Conservation (phyloP, 1,140 invertebrate genomes). For the Lucilia cuprina region DNA sequence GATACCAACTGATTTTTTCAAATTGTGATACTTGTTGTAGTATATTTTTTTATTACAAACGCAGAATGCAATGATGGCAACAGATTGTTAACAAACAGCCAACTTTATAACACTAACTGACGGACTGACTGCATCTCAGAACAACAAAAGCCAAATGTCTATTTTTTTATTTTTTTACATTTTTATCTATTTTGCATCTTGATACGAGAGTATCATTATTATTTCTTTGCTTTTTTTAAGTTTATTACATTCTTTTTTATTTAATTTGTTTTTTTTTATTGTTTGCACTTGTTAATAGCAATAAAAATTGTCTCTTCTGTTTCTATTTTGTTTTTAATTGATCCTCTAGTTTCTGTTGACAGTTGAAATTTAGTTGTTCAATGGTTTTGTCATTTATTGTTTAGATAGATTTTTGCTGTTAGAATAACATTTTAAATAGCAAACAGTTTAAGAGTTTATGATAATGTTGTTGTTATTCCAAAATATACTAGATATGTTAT, state of each 20-base stretch:
- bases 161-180: background rate
- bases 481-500: too few relatives aligned
- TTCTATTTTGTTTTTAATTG: background rate
- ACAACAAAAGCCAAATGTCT: background rate
- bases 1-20: background rate
- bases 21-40: background rate
- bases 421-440: too few relatives aligned
- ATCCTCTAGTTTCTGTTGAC: background rate
- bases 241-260: background rate
- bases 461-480: too few relatives aligned
- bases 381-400: too few relatives aligned
- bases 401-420: too few relatives aligned
- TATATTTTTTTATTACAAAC: too few relatives aligned
- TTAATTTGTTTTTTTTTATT: background rate
- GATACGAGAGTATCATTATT: background rate
- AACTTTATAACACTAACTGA: background rate
- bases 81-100: background rate
- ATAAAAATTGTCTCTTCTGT: background rate
- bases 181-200: background rate
- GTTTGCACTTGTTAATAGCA: conserved; percentile 2
- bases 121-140: background rate
- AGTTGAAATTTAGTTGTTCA: background rate
- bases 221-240: background rate
- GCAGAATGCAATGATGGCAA: background rate
- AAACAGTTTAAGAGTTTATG: too few relatives aligned